Evolutionary conservation across 1,140 invertebrate species (phyloP).

Genomic region (Holotrichia oblita): DNA sequence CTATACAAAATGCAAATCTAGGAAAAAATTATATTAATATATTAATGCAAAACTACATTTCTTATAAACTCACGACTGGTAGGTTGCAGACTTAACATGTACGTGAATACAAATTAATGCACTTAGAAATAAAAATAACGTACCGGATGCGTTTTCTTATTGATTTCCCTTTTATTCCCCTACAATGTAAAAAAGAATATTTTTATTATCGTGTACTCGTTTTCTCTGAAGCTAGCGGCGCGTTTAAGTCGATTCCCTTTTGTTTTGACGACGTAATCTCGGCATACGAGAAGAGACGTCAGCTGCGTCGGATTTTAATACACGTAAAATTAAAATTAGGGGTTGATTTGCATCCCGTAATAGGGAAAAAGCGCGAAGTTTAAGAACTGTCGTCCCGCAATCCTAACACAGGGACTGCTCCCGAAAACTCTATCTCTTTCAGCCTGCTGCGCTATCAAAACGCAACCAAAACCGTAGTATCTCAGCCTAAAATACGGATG

Average conservation of each 20-base stretch:
- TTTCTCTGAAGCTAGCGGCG: not conserved
- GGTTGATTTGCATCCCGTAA: slow-evolving; percentile 69
- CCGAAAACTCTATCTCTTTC: slow-evolving; percentile 7
- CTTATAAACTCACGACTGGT: too few species aligned
- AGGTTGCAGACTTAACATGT: too few species aligned
- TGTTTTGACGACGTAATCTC: slow-evolving; percentile 18
- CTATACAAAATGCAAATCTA: too few species aligned
- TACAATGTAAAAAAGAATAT: not conserved
- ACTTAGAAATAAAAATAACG: too few species aligned
- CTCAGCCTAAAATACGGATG: not conserved
- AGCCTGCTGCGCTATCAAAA: not conserved
- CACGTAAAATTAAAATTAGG: slow-evolving; percentile 70
- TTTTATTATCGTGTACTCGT: slow-evolving; percentile 8
- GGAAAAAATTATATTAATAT: too few species aligned
- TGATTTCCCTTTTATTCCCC: too few species aligned
- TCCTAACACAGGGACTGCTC: not conserved
- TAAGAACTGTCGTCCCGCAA: slow-evolving; percentile 45
- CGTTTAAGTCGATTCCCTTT: slow-evolving; percentile 30
- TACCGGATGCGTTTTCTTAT: too few species aligned
- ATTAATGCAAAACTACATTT: too few species aligned
- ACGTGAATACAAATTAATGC: too few species aligned
- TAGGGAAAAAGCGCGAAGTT: slow-evolving; percentile 62
- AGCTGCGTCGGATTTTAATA: slow-evolving; percentile 67
- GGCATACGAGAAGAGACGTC: slow-evolving; percentile 51
- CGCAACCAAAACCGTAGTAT: not conserved